Evolutionary conservation across 2,888 invertebrate species (phyloP).

Genomic region (Julus scanicus): DNA sequence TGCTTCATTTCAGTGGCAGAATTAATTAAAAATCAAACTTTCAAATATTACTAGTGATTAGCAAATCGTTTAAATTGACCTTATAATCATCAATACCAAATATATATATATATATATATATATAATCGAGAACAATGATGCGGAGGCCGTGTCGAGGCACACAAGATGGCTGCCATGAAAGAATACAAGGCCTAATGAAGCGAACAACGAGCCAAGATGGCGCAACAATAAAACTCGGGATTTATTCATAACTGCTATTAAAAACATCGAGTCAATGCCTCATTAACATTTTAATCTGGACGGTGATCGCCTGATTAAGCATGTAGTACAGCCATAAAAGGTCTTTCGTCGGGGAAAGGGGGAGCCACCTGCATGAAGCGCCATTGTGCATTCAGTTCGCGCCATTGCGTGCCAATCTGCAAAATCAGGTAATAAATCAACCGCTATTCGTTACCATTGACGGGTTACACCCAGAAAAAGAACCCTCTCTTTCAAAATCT

Average conservation of each 20-base stretch:
- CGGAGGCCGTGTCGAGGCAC: background rate
- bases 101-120: background rate
- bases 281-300: slow-evolving; percentile 53
- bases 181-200: background rate
- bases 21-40: too few relatives aligned
- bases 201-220: slow-evolving; percentile 11
- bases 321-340: slow-evolving; percentile 34
- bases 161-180: background rate
- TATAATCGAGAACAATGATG: background rate
- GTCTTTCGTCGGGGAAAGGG: background rate
- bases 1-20: too few relatives aligned
- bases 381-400: background rate
- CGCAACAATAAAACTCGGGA: background rate
- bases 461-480: background rate
- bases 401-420: slow-evolving; percentile 46
- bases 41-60: background rate
- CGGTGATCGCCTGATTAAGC: slow-evolving; percentile 47
- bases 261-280: slow-evolving; percentile 49
- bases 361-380: slow-evolving; percentile 29
- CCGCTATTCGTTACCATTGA: slow-evolving; percentile 7
- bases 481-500: background rate
- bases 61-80: background rate
- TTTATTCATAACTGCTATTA: slow-evolving; percentile 44
- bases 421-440: slow-evolving; percentile 51
- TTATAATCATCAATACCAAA: background rate